Base-by-base conservation (phyloP, 2,113 vertebrate species). In the Globicephala melas region DNA sequence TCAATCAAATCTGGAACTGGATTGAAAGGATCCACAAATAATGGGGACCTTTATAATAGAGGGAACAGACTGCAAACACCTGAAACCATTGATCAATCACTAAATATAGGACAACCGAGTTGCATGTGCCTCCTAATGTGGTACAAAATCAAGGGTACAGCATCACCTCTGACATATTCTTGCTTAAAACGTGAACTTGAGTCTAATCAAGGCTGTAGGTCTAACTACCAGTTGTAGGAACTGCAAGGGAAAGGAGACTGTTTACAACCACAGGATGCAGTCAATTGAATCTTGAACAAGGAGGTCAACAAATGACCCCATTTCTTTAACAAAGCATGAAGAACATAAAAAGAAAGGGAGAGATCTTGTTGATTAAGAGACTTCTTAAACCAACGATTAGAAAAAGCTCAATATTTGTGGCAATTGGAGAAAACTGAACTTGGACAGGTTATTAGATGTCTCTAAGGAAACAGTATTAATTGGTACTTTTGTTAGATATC, bases 141-240 rank as follows among this genome's bases (percentile, higher is more conserved):
- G 31, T n/a, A 68, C 21, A 95, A 86, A 94, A 86, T 76, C 83
- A 79, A 79, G 18, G 74, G 31, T 50, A 67, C 20, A 65, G 73
- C 71, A 53, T 55, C 28, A 73, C 25, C 31, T 76, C 11, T 92
- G 38, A 36, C 85, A 77, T 36, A 50, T 21, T 55, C 87, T 92
- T 83, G 38, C 76, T 58, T 93, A 91, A 91, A 93, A 95, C 55
- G 10, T 83, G 67, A 82, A 79, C 55, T 41, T 94, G 33, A 62
- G n/a, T 82, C 38, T 65, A 71, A 92, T 85, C 71, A 85, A 80
- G 83, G 0, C n/a, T 95, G 28, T 63, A 81, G 21, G 25, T 80
- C 63, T 84, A 94, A 67, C 23, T 55, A 23, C 31, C 63, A 84
- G 65, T 50, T 77, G 47, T 47, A 89, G 65, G 73, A 96, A 89